Evolutionary conservation across 2,797 vertebrate species (phyloP).

Genomic region (Girardinus metallicus): DNA sequence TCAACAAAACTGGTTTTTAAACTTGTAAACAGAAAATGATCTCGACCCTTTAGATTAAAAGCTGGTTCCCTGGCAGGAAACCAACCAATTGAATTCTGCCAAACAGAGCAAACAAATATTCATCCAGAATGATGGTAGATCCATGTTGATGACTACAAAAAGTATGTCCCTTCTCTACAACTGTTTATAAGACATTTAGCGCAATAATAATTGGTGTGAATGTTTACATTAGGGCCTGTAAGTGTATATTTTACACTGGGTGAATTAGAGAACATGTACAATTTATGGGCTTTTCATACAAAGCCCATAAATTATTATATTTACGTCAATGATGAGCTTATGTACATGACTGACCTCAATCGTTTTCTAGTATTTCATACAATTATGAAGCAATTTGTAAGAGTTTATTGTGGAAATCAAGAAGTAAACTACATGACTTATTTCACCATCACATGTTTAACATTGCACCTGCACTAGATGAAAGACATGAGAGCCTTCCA

Average conservation of each 20-base stretch:
- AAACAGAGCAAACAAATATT: neutral
- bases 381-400: neutral
- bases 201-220: neutral
- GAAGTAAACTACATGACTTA: neutral
- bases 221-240: neutral
- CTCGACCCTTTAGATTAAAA: neutral
- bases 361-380: neutral
- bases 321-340: neutral
- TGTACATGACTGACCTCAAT: neutral
- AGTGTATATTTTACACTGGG: neutral
- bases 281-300: neutral
- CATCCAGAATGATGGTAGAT: neutral
- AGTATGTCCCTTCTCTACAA: neutral
- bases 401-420: neutral
- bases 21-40: neutral
- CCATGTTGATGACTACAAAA: neutral
- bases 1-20: neutral
- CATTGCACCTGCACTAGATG: neutral
- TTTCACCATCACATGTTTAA: neutral
- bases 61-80: neutral
- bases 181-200: neutral
- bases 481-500: neutral
- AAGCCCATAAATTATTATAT: neutral
- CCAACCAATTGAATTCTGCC: neutral
- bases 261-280: neutral